phyloP scores from a whole-genome alignment of 2,113 vertebrate genomes.

The Phocoena phocoena region DNA sequence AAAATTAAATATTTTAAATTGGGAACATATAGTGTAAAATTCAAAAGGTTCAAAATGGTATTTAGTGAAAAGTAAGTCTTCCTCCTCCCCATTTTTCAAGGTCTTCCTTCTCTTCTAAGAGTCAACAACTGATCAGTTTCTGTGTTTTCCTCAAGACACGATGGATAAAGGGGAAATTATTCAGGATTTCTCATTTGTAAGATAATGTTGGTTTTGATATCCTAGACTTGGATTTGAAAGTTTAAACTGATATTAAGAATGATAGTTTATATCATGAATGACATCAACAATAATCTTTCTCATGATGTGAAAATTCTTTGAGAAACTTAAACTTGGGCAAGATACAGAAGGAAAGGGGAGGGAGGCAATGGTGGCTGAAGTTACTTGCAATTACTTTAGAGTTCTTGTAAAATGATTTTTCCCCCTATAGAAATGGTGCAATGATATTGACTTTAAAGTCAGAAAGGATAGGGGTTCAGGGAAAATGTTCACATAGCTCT shows the following conservation, averaged over 20 bases:
- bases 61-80: neutral
- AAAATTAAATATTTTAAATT: neutral
- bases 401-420: neutral
- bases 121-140: neutral
- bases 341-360: neutral
- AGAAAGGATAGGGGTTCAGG: neutral
- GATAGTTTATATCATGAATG: neutral
- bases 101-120: neutral
- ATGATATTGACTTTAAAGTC: neutral
- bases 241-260: neutral
- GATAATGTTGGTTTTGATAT: neutral
- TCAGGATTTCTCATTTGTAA: neutral
- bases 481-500: conserved; percentile 1
- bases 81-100: neutral
- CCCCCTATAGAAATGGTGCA: neutral
- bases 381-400: neutral
- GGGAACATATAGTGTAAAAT: neutral
- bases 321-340: neutral
- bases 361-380: neutral
- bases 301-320: neutral
- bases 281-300: neutral
- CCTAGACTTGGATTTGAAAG: neutral
- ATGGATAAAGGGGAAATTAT: neutral
- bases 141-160: neutral
- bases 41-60: neutral